Percentiles rank a stretch among this genome's conserved stretches.
These are phyloP conservation scores for Mormoops blainvillei DNA, from an alignment of 2,113 vertebrate genomes.

Conservation along the genomic window DNA sequence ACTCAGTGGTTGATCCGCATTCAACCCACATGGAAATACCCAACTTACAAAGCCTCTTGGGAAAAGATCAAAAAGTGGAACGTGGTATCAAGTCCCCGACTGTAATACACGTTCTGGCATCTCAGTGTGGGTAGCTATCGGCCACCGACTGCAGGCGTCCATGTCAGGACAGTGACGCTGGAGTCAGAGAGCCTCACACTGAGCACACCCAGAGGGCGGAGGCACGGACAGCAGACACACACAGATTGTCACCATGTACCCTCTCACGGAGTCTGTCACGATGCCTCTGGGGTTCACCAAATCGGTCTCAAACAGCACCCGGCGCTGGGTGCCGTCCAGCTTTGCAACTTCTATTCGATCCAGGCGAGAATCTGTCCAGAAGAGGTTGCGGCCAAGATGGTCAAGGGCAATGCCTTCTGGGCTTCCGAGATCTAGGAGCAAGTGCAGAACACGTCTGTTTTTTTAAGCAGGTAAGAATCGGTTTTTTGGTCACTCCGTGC, in stretches of 20 bases:
- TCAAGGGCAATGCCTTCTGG: slow-evolving; percentile 94
- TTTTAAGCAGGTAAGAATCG: neutral
- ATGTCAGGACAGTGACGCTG: neutral
- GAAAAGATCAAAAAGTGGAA: neutral
- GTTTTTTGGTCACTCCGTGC: neutral
- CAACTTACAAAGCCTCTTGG: neutral
- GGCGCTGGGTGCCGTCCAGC: slow-evolving; percentile 89
- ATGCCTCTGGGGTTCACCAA: slow-evolving; percentile 93
- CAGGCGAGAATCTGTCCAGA: slow-evolving; percentile 92
- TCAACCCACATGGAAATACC: neutral
- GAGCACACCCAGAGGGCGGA: neutral
- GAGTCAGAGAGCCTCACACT: neutral
- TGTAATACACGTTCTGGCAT: no score
- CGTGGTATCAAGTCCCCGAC: no score
- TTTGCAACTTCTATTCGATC: slow-evolving; percentile 91
- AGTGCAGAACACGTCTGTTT: neutral
- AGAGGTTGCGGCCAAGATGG: slow-evolving; percentile 89
- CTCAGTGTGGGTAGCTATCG: neutral
- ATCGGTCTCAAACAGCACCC: slow-evolving; percentile 86
- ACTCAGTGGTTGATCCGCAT: neutral
- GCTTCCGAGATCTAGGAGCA: slow-evolving; percentile 84
- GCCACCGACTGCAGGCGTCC: neutral
- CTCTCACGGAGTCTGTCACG: slow-evolving; percentile 84
- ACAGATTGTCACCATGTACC: slow-evolving; percentile 73
- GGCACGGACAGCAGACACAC: fast-evolving